Evolutionary conservation across 2,797 vertebrate genomes (phyloP), one percentile per base, ranked within the genome.

Genomic region (Platyrinchus mystaceus): DNA sequence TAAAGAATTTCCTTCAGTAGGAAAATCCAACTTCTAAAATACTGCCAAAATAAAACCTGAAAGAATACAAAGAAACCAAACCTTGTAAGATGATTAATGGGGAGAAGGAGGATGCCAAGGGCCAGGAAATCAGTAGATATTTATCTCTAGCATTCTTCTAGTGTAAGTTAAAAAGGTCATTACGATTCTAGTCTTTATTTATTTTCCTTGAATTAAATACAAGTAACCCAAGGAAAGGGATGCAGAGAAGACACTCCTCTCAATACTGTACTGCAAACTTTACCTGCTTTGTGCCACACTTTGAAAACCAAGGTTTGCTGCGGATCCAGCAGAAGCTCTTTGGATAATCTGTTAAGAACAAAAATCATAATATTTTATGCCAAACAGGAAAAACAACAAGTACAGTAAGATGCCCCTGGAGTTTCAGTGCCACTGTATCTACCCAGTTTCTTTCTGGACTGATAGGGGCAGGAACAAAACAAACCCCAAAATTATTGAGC

Each of bases 201-300:
- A 34, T 27, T 73, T 78, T 30, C 55, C 17, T 52, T 55, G 14
- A 23, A 22, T 13, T 24, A 74, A 81, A 56, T 6, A 60, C 19
- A 44, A 49, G 20, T 12, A 62, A 28, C 16, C 22, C 19, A 19
- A 53, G 53, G 23, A 26, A 69, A 30, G 41, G n/a, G 37, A 37
- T 7, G 39, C 14, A 73, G 60, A 50, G 75, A 43, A 59, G 9
- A 55, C 10, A 16, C 24, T 58, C 41, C 34, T 67, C 66, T 58
- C 58, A 20, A 7, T 0, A 24, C 3, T 2, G 9, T 55, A 13
- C 30, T 5, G 12, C 28, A 44, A 36, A 63, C 56, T 52, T 92
- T 98, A 99, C 99, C 99, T 99, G 98, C 98, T 99, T 98, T 99
- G 96, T 99, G 99, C 99, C 99, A 99, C 58, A 99, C 98, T 98